Conservation (phyloP, 1,140 invertebrate species). For the Calliphora vicina region DNA sequence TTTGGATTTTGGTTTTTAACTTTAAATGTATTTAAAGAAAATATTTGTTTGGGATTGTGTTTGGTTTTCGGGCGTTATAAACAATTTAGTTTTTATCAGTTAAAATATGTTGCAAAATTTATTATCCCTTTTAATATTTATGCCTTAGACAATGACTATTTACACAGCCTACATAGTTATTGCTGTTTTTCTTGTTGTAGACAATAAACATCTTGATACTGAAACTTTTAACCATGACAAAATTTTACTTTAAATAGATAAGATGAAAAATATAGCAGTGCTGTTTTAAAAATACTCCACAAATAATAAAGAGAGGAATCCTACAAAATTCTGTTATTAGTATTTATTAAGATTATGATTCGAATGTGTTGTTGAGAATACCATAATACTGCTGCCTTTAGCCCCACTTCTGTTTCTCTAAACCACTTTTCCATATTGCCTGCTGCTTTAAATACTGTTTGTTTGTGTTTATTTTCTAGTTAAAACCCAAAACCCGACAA, state of each 20-base stretch:
- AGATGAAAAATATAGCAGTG: too few relatives aligned
- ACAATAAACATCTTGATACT: not conserved
- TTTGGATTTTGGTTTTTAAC: not conserved
- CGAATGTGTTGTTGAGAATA: too few relatives aligned
- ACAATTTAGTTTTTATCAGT: slow-evolving; percentile 26
- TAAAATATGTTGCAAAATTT: slow-evolving; percentile 20
- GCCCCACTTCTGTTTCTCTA: not conserved
- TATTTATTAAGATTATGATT: too few relatives aligned
- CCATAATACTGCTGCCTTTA: not conserved
- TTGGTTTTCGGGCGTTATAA: not conserved
- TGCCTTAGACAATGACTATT: slow-evolving; percentile 14
- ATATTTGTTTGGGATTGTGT: not conserved
- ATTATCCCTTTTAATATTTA: slow-evolving; percentile 32
- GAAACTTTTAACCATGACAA: not conserved
- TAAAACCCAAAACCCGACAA: not conserved
- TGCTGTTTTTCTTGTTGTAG: not conserved
- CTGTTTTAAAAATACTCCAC: too few relatives aligned
- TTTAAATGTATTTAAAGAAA: not conserved
- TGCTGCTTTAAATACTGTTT: not conserved
- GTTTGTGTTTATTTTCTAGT: not conserved
- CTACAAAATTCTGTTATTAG: too few relatives aligned
- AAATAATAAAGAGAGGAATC: too few relatives aligned
- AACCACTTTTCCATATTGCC: not conserved
- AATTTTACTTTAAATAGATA: too few relatives aligned
- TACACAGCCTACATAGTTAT: slow-evolving; percentile 21